These are phyloP conservation scores for Argyrosomus japonicus DNA, from an alignment of 2,113 vertebrate genomes.

Conservation along the genomic window DNA sequence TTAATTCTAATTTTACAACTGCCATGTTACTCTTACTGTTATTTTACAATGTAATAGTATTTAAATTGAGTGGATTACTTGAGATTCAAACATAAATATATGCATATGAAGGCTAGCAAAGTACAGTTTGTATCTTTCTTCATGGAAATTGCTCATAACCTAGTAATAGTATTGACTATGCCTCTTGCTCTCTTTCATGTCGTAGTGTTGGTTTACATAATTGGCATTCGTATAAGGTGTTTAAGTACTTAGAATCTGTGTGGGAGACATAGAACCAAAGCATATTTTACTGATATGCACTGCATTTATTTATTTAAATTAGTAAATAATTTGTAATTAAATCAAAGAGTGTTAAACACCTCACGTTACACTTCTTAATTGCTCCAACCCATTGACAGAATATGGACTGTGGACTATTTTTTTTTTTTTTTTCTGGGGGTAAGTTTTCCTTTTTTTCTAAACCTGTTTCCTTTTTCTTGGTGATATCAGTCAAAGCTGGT, in stretches of 20 bases:
- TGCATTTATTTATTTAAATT: background rate
- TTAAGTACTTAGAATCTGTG: background rate
- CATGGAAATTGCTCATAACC: background rate
- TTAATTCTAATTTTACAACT: background rate
- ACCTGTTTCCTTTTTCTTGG: background rate
- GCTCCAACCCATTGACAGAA: background rate
- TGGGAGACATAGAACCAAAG: background rate
- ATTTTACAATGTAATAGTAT: background rate
- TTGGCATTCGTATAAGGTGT: background rate
- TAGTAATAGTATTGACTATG: background rate
- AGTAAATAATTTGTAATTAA: no score
- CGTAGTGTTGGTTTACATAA: background rate
- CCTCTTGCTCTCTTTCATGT: background rate
- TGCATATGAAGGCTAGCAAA: background rate
- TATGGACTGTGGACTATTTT: background rate
- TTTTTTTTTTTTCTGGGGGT: no score
- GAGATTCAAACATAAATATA: background rate
- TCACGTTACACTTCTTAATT: background rate
- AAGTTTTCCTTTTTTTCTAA: background rate
- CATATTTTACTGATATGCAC: background rate
- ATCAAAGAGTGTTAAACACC: no score
- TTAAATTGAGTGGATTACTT: background rate
- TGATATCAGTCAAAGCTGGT: constrained; percentile 1
- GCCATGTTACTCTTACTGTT: background rate
- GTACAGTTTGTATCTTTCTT: background rate